phyloP scores from a whole-genome alignment of 2,113 vertebrate genomes.

The Nesogale talazaci region DNA sequence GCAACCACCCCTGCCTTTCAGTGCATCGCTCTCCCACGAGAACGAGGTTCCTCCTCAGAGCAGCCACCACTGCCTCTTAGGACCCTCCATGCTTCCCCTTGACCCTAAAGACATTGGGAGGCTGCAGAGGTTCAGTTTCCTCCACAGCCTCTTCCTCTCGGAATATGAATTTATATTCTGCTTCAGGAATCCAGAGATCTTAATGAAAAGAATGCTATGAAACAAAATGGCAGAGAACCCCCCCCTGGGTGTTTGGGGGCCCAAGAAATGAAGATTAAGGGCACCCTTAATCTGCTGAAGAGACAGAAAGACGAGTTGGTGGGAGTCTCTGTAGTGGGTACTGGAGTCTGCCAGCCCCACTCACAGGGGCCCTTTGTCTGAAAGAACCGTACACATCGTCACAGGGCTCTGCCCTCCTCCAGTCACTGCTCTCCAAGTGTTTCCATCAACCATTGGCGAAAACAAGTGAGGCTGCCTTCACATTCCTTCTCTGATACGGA shows the following conservation, averaged over 20 bases:
- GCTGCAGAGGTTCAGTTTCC: background rate
- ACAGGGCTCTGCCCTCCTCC: background rate
- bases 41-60: background rate
- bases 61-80: background rate
- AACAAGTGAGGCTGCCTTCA: constrained; percentile 8
- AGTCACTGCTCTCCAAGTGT: background rate
- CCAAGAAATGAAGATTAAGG: constrained; percentile 1
- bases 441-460: background rate
- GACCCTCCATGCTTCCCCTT: background rate
- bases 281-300: background rate
- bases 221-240: background rate
- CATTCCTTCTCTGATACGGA: background rate
- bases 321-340: background rate
- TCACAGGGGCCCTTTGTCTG: background rate
- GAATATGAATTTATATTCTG: constrained; percentile 24
- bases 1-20: background rate
- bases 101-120: constrained; percentile 35
- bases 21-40: background rate
- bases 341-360: background rate
- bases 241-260: background rate
- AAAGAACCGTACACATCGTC: constrained; percentile 3
- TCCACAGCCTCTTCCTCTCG: constrained; percentile 4
- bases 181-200: constrained; percentile 28
- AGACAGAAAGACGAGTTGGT: background rate
- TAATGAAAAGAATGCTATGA: constrained; percentile 41